phyloP scores from a whole-genome alignment of 1,140 invertebrate species.

The Pseudomyrmex flavicornis region DNA sequence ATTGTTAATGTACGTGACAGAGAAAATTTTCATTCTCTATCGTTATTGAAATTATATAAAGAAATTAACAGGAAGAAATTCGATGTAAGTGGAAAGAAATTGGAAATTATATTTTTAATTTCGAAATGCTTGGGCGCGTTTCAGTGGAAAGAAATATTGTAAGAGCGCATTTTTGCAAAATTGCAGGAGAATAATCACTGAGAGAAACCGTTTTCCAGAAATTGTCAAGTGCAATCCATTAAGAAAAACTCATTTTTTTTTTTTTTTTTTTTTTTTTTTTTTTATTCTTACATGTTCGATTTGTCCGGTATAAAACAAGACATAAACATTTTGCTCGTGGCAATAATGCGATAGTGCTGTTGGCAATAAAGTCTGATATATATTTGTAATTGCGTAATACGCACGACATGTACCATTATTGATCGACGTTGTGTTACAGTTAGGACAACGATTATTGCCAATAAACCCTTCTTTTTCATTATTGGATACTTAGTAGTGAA shows the following conservation, averaged over 20 bases:
- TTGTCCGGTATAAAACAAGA: background rate
- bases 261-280: background rate
- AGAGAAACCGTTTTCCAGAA: background rate
- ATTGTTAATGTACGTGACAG: too few species aligned
- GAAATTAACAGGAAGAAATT: too few species aligned
- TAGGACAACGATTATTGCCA: slow-evolving; percentile 34
- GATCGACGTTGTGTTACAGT: background rate
- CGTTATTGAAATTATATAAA: too few species aligned
- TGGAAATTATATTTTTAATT: slow-evolving; percentile 4
- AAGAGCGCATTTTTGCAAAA: background rate
- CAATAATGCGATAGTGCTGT: slow-evolving; percentile 5
- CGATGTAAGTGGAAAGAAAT: background rate
- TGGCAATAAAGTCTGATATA: background rate
- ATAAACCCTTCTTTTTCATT: slow-evolving; percentile 9
- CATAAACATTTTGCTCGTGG: background rate
- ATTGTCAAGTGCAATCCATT: slow-evolving; percentile 1
- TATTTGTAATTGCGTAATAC: slow-evolving; percentile 35
- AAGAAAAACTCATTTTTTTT: background rate
- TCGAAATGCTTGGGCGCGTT: background rate
- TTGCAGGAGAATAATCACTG: background rate
- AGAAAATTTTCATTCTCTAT: too few species aligned
- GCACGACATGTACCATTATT: background rate
- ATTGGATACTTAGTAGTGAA: slow-evolving; percentile 13
- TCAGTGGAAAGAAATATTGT: background rate
- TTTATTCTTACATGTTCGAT: background rate